A percentile compares a stretch with the other conserved stretches of the same genome.
These are phyloP conservation scores for Diloba caeruleocephala DNA, from an alignment of 2,888 invertebrate genomes.

Conservation along the genomic window DNA sequence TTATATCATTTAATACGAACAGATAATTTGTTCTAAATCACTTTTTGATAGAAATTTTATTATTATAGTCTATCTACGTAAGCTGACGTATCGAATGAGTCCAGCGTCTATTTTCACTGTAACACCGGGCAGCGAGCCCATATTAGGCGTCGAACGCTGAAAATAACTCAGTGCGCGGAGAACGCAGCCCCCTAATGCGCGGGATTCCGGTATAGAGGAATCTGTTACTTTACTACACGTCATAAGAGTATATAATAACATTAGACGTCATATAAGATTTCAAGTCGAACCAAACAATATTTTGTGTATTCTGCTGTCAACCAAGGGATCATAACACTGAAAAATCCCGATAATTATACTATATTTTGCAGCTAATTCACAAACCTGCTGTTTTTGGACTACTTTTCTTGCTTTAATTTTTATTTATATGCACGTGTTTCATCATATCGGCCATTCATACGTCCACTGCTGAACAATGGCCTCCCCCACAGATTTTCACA, in stretches of 20 bases:
- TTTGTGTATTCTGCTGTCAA: not conserved
- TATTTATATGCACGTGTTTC: no score
- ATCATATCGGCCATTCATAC: no score
- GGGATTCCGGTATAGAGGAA: constrained; percentile 50
- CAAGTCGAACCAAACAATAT: not conserved
- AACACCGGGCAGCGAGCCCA: constrained; percentile 84
- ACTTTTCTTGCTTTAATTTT: no score
- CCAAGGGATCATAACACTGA: not conserved
- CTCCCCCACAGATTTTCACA: no score
- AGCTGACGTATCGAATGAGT: constrained; percentile 65
- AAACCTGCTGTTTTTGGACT: no score
- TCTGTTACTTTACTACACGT: constrained; percentile 38
- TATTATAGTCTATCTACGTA: constrained; percentile 38
- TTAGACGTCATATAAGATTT: constrained; percentile 1
- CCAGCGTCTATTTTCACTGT: constrained; percentile 80
- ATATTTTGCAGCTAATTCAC: no score
- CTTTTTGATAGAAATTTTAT: constrained; percentile 42
- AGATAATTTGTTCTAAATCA: constrained; percentile 8
- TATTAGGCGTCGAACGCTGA: constrained; percentile 84
- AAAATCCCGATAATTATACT: no score
- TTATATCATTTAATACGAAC: not conserved
- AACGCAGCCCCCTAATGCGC: constrained; percentile 71
- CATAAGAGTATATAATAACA: constrained; percentile 7
- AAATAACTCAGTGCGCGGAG: constrained; percentile 72
- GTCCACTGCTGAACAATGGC: no score